Percentiles rank a stretch among this genome's conserved stretches.
Conservation (phyloP, 2,888 invertebrate genomes). For the Erebia palarica region DNA sequence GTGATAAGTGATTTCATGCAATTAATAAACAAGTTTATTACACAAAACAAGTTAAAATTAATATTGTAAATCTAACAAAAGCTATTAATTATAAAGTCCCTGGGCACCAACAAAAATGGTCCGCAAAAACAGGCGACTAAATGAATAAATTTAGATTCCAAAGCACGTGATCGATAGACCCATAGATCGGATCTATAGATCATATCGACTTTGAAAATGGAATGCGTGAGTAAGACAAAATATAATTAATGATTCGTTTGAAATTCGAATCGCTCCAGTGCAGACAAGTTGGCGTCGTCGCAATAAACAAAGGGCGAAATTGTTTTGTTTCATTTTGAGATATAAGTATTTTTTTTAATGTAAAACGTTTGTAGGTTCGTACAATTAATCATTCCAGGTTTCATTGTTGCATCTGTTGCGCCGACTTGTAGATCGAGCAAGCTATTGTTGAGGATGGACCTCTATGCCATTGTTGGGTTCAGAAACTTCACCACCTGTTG, state of each 20-base stretch:
- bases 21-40: slow-evolving; percentile 14
- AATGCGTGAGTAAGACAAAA: slow-evolving; percentile 83
- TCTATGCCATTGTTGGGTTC: slow-evolving; percentile 55
- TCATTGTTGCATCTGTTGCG: slow-evolving; percentile 78
- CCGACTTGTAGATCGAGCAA: slow-evolving; percentile 60
- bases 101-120: slow-evolving; percentile 48
- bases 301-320: slow-evolving; percentile 78
- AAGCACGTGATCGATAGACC: slow-evolving; percentile 79
- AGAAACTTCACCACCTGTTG: slow-evolving; percentile 74
- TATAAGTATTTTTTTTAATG: slow-evolving; percentile 58
- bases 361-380: slow-evolving; percentile 70
- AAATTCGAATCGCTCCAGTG: slow-evolving; percentile 79
- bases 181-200: slow-evolving; percentile 81
- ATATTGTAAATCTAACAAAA: slow-evolving; percentile 16
- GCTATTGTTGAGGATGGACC: slow-evolving; percentile 66
- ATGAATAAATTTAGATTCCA: slow-evolving; percentile 80
- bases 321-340: slow-evolving; percentile 63
- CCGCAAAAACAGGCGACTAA: slow-evolving; percentile 78
- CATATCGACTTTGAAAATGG: slow-evolving; percentile 79
- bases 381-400: slow-evolving; percentile 73
- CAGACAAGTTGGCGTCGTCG: slow-evolving; percentile 81
- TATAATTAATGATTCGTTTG: slow-evolving; percentile 80
- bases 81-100: slow-evolving; percentile 35
- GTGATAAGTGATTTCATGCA: not conserved
- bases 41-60: not conserved